Percentiles rank a stretch among this genome's conserved stretches.
Conservation (phyloP, 2,113 vertebrate species). For the Emydura subglobosa region DNA sequence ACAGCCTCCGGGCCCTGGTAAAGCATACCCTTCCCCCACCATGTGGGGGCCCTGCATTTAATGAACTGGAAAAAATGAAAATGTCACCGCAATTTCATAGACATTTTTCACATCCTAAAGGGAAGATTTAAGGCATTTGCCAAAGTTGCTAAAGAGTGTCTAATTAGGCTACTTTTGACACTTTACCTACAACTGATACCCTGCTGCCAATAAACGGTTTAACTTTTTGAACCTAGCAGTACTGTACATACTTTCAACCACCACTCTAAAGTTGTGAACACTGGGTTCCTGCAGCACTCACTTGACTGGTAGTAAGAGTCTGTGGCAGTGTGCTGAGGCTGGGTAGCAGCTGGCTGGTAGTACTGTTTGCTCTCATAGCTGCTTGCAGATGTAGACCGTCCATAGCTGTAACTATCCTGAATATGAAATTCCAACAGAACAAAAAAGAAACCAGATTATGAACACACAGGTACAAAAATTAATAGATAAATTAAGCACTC, state of each 20-base stretch:
- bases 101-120: neutral
- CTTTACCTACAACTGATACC: neutral
- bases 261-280: accelerated
- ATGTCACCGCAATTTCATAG: neutral
- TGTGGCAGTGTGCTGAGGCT: constrained; percentile 66
- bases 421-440: neutral
- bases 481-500: neutral
- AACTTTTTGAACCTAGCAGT: neutral
- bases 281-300: constrained; percentile 11
- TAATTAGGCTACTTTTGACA: neutral
- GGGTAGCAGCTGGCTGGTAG: constrained; percentile 68
- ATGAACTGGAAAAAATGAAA: neutral
- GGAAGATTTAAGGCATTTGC: neutral
- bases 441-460: neutral
- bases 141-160: neutral
- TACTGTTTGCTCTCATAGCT: constrained; percentile 76
- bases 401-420: constrained; percentile 77
- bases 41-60: neutral
- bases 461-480: neutral
- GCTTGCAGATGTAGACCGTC: constrained; percentile 61
- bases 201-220: neutral
- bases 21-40: too few relatives aligned
- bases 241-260: neutral
- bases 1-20: too few relatives aligned
- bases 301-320: constrained; percentile 79